phyloP scores from a whole-genome alignment of 1,140 invertebrate species.

The Cepaea nemoralis region DNA sequence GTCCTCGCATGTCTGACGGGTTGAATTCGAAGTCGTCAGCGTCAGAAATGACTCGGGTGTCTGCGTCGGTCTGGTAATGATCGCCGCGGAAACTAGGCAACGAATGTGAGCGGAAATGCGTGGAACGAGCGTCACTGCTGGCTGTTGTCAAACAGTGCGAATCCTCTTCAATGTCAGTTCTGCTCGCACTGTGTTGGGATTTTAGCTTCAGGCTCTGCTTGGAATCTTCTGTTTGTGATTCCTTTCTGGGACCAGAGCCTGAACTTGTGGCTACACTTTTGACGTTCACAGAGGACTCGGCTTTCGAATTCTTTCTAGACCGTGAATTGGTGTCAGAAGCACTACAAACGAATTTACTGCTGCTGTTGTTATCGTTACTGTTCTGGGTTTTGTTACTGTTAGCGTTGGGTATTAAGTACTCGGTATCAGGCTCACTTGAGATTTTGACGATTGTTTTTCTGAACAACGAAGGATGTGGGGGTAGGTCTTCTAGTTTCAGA shows the following conservation, averaged over 20 bases:
- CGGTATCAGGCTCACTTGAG: background rate
- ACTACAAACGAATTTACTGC: background rate
- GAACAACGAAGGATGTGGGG: background rate
- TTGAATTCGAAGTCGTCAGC: slow-evolving; percentile 19
- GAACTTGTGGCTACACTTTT: background rate
- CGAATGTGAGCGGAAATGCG: background rate
- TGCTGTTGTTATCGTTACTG: background rate
- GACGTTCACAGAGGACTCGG: background rate
- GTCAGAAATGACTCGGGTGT: slow-evolving; percentile 32
- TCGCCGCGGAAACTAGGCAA: background rate
- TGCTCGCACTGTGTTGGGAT: slow-evolving; percentile 3
- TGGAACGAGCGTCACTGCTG: background rate
- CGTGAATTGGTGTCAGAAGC: background rate
- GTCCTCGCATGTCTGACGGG: slow-evolving; percentile 35
- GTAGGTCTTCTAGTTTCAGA: slow-evolving; percentile 11
- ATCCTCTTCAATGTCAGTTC: slow-evolving; percentile 15
- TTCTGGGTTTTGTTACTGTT: background rate
- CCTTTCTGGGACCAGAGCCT: background rate
- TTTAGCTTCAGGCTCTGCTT: background rate
- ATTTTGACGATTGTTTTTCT: background rate
- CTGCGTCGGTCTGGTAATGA: background rate
- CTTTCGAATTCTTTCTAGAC: background rate
- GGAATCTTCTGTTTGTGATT: background rate
- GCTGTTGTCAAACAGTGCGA: background rate
- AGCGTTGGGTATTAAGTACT: background rate